Evolutionary conservation across 2,888 invertebrate genomes (phyloP).

Genomic region (Orthosia gracilis): DNA sequence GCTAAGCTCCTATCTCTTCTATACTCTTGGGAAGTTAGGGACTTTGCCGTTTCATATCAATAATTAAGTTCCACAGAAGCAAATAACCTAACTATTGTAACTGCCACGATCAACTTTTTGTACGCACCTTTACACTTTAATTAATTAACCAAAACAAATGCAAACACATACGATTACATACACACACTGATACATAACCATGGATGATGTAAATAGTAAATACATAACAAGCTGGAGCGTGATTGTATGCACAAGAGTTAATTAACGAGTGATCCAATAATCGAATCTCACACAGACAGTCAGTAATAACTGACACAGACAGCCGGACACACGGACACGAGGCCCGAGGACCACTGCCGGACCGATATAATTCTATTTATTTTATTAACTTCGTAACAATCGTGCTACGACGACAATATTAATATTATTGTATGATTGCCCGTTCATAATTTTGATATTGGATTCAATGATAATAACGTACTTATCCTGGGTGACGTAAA

Average conservation of each 20-base stretch:
- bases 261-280: conserved; percentile 70
- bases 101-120: background rate
- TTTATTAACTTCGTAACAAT: conserved; percentile 50
- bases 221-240: conserved; percentile 61
- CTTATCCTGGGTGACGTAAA: background rate
- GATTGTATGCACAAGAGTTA: conserved; percentile 69
- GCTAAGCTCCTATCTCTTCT: background rate
- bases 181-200: conserved; percentile 31
- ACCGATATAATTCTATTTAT: conserved; percentile 58
- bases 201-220: conserved; percentile 63
- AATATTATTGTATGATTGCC: conserved; percentile 43
- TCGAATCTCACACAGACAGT: conserved; percentile 59
- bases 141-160: conserved; percentile 35
- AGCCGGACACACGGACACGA: conserved; percentile 28
- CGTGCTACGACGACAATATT: conserved; percentile 39
- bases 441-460: conserved; percentile 27
- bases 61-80: background rate
- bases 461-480: conserved; percentile 4
- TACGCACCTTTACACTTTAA: conserved; percentile 7
- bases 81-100: conserved; percentile 5
- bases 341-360: conserved; percentile 14
- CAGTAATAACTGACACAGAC: conserved; percentile 7
- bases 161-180: conserved; percentile 32
- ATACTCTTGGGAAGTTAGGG: no score
- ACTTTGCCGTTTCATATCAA: background rate